A percentile compares a stretch with the other conserved stretches of the same genome.
Evolutionary conservation across 2,888 invertebrate genomes (phyloP).

Genomic region (Dyspetes luteomarginatus): DNA sequence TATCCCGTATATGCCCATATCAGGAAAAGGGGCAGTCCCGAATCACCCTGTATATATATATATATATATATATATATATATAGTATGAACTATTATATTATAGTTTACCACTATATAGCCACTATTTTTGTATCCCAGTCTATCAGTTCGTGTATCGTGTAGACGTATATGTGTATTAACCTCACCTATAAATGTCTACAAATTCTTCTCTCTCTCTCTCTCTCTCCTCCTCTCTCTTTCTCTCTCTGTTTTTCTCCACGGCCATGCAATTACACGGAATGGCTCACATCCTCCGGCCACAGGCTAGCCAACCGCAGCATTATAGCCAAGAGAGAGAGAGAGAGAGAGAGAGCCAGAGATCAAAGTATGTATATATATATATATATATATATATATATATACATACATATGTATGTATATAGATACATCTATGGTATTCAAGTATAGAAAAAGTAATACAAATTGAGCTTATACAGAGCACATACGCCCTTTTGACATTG

Average conservation of each 20-base stretch:
- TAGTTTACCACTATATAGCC: too few relatives aligned
- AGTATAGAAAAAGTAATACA: too few relatives aligned
- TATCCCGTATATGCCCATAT: too few relatives aligned
- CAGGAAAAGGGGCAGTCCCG: too few relatives aligned
- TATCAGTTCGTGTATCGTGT: conserved; percentile 26
- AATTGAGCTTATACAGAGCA: too few relatives aligned
- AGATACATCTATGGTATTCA: too few relatives aligned
- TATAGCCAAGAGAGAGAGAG: conserved; percentile 60
- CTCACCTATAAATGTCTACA: background rate
- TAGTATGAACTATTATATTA: too few relatives aligned
- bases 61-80: too few relatives aligned
- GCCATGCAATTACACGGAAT: conserved; percentile 69
- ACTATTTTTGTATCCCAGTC: too few relatives aligned
- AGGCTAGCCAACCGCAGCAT: conserved; percentile 62
- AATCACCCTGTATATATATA: too few relatives aligned
- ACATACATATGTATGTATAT: background rate
- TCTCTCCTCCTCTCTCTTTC: background rate
- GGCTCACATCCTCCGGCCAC: conserved; percentile 69
- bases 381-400: background rate
- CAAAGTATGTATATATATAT: conserved; percentile 6
- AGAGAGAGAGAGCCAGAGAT: conserved; percentile 60
- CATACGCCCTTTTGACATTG: too few relatives aligned
- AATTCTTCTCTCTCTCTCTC: background rate
- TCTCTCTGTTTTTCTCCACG: conserved; percentile 33
- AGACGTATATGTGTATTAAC: background rate